Conservation (phyloP, 2,888 invertebrate species). For the Rutpela maculata region DNA sequence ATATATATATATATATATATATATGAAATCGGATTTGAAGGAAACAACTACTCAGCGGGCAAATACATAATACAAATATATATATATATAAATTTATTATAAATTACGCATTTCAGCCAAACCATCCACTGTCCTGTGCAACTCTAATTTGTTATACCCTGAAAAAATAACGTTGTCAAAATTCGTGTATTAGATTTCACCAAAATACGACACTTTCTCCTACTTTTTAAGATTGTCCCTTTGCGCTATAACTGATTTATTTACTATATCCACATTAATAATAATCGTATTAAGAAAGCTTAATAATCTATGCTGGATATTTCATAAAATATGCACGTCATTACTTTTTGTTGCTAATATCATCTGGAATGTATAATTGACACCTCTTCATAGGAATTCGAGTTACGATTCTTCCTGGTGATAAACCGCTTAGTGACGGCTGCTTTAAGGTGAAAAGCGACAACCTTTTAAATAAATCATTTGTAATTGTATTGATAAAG, state of each 20-base stretch:
- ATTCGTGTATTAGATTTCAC: too few species aligned
- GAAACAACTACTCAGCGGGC: too few species aligned
- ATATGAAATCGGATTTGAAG: too few species aligned
- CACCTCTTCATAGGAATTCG: slow-evolving; percentile 22
- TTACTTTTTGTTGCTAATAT: slow-evolving; percentile 31
- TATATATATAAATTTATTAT: too few species aligned
- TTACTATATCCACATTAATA: not conserved
- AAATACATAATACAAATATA: too few species aligned
- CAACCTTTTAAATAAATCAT: slow-evolving; percentile 30
- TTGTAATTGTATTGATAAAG: slow-evolving; percentile 28
- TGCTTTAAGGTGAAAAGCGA: slow-evolving; percentile 20
- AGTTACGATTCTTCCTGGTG: slow-evolving; percentile 28
- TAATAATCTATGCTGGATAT: not conserved
- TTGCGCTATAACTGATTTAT: not conserved
- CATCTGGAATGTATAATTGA: slow-evolving; percentile 30
- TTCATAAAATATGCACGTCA: slow-evolving; percentile 26
- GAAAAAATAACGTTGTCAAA: too few species aligned
- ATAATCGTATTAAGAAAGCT: not conserved
- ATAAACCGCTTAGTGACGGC: slow-evolving; percentile 21
- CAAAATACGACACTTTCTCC: too few species aligned
- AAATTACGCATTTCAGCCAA: too few species aligned
- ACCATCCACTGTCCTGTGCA: too few species aligned
- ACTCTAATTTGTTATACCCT: too few species aligned
- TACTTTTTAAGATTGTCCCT: not conserved
- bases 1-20: too few species aligned